Conservation (phyloP, 92 coral and sea anemone genomes). For the Porites evermanni region DNA sequence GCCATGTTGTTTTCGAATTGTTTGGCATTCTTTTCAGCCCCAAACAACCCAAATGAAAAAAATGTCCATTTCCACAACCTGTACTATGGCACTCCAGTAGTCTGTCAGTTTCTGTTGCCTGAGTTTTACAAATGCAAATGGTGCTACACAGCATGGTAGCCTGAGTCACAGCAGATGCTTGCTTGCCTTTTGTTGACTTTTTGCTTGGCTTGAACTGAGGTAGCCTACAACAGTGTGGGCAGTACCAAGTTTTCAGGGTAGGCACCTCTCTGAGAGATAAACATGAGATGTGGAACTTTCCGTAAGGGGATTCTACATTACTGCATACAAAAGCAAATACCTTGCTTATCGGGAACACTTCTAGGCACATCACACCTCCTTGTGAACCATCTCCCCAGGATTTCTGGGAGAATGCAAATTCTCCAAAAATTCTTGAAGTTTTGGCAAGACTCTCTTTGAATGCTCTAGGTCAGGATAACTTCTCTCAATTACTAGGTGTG, state of each 20-base stretch:
- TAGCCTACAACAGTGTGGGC: neutral
- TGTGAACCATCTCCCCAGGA: constrained; percentile 73
- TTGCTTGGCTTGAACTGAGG: constrained; percentile 49
- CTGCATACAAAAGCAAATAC: constrained; percentile 59
- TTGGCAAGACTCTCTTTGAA: constrained; percentile 56
- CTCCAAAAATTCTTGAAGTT: constrained; percentile 57
- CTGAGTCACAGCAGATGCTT: constrained; percentile 24
- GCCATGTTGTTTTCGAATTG: constrained; percentile 31
- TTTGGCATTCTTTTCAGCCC: constrained; percentile 43
- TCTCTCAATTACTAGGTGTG: constrained; percentile 56
- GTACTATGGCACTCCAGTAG: constrained; percentile 69
- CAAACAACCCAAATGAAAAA: constrained; percentile 43
- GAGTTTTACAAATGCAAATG: constrained; percentile 60
- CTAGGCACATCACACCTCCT: constrained; percentile 42
- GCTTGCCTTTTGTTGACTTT: constrained; percentile 9
- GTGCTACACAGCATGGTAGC: constrained; percentile 25
- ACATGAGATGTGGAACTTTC: constrained; percentile 24
- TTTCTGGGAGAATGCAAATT: constrained; percentile 44
- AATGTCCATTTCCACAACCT: constrained; percentile 26
- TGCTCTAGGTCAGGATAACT: constrained; percentile 52
- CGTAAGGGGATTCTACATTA: too few species aligned
- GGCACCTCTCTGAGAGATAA: constrained; percentile 29
- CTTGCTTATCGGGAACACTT: constrained; percentile 16
- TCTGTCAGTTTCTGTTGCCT: constrained; percentile 54
- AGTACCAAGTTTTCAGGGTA: constrained; percentile 46